Evolutionary conservation across 2,888 invertebrate genomes (phyloP).

Genomic region (Protodeltote pygarga): DNA sequence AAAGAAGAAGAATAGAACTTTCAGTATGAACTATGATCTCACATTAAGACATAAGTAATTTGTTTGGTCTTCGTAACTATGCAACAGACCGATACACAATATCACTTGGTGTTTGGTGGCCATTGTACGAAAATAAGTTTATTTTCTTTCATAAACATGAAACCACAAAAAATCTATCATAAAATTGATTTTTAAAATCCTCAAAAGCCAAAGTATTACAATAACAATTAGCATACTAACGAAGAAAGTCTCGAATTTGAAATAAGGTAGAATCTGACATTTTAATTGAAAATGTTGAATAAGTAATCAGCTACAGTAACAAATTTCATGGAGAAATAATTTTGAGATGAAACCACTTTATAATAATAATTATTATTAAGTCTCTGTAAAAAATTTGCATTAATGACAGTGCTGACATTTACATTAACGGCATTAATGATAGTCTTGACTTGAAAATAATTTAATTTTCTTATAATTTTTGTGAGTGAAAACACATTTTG

Average conservation of each 20-base stretch:
- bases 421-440: too few species aligned
- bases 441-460: slow-evolving; percentile 1
- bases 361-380: slow-evolving; percentile 38
- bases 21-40: too few species aligned
- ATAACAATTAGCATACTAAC: slow-evolving; percentile 56
- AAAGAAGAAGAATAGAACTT: too few species aligned
- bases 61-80: too few species aligned
- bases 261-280: slow-evolving; percentile 41
- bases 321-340: slow-evolving; percentile 38
- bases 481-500: too few species aligned
- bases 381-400: slow-evolving; percentile 26
- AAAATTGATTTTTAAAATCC: slow-evolving; percentile 13
- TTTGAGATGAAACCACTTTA: slow-evolving; percentile 22
- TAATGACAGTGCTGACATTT: slow-evolving; percentile 3
- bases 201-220: slow-evolving; percentile 32
- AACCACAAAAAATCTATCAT: background rate
- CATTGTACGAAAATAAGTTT: too few species aligned
- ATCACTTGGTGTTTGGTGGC: too few species aligned
- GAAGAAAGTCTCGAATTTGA: slow-evolving; percentile 35
- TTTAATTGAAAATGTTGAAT: slow-evolving; percentile 54
- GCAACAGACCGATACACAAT: too few species aligned
- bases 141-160: too few species aligned
- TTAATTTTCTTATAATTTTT: background rate
- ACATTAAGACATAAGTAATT: too few species aligned
- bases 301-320: slow-evolving; percentile 37